Percentiles rank a stretch among this genome's conserved stretches.
phyloP scores from a whole-genome alignment of 2,113 vertebrate species.

The Anoura caudifer region DNA sequence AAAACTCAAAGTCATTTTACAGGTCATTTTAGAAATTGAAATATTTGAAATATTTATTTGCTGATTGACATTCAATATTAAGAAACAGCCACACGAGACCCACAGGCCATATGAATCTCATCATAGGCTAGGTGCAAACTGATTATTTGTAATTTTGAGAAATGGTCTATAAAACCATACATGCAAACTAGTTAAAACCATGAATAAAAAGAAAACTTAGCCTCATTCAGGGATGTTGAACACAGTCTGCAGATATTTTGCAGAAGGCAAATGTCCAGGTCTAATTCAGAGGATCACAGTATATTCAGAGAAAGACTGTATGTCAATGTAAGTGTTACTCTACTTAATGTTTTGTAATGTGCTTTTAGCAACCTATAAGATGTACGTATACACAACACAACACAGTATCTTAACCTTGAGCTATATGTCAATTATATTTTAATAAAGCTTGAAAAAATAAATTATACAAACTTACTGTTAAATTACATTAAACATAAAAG shows the following conservation, averaged over 20 bases:
- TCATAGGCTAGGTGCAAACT: background rate
- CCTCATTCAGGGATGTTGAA: background rate
- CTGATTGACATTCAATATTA: background rate
- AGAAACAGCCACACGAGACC: background rate
- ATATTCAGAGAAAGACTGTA: background rate
- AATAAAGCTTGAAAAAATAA: background rate
- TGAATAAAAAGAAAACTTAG: background rate
- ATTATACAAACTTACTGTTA: background rate
- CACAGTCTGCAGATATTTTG: background rate
- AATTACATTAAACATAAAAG: background rate
- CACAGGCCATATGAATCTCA: background rate
- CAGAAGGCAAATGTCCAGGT: background rate
- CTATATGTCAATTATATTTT: background rate
- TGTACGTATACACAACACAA: background rate
- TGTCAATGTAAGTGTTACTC: background rate
- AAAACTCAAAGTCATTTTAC: background rate
- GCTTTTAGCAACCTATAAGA: background rate
- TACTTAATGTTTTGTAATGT: background rate
- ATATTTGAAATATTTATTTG: background rate
- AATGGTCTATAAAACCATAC: background rate
- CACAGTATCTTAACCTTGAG: background rate
- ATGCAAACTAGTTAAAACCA: background rate
- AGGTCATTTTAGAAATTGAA: background rate
- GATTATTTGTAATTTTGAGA: background rate
- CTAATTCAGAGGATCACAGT: background rate